Evolutionary conservation across 2,888 invertebrate species (phyloP), one percentile per base, ranked within the genome.

Genomic region (Lapara coniferarum): DNA sequence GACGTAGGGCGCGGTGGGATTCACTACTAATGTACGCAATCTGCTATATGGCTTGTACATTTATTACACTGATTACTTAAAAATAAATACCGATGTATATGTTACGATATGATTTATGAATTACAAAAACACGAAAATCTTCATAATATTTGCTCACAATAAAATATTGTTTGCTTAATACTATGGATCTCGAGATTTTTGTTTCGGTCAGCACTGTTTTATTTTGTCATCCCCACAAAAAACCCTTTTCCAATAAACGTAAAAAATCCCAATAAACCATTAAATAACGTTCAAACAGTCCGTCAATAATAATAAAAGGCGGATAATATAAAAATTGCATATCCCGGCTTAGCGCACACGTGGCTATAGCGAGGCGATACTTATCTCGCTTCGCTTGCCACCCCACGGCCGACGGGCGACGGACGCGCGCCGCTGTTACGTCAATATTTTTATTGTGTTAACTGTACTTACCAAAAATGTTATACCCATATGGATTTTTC

Each of bases 381-480:
- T 91, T 91, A 92, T 89, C 84, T 81, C 91, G 91, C 91, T 86
- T 85, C 84, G 87, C 77, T 91, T 87, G 79, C 76, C 90, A 88
- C 91, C 92, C 91, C 56, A 66, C 13, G 49, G 19, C 19, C 55
- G 46, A 49, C 56, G 44, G 10, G 4, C 51, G 30, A 8, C 13
- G 66, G n/a, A 53, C 53, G 66, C 55, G 66, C 66, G 25, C 51
- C 51, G 52, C n/a, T 55, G 55, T 55, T 55, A 55, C 46, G 69
- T 69, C 56, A 66, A 56, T 55, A 55, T 68, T 68, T 58, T 68
- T 37, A 58, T 58, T 57, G 56, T 68, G 58, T 59, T 68, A 68
- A 68, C 68, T 57, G 51, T 57, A 58, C 46, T n/a, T n/a, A n/a
- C n/a, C n/a, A n/a, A n/a, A n/a, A n/a, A n/a, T n/a, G n/a, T n/a